Conservation (phyloP, 1,140 invertebrate genomes). For the Andrena cerasifolii region DNA sequence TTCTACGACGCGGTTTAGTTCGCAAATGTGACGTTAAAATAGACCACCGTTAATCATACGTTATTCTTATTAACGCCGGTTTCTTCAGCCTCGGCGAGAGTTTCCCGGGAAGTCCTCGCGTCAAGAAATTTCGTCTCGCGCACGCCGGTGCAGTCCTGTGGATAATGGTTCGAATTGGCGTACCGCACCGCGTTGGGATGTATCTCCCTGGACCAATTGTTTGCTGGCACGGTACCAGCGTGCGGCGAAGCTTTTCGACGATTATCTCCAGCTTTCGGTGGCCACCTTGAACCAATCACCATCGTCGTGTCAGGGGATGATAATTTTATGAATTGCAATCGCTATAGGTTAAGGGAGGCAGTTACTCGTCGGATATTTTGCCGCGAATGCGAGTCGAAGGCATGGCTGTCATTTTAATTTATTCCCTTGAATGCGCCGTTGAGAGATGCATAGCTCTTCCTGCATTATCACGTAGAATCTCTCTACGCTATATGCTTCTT, state of each 20-base stretch:
- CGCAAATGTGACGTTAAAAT: slow-evolving; percentile 5
- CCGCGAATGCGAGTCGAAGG: neutral
- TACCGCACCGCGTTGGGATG: neutral
- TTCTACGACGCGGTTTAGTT: neutral
- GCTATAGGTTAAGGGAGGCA: neutral
- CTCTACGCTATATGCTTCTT: no score
- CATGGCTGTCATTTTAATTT: slow-evolving; percentile 10
- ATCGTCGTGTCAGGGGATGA: neutral
- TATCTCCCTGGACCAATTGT: slow-evolving; percentile 1
- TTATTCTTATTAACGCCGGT: slow-evolving; percentile 23
- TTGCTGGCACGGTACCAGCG: neutral
- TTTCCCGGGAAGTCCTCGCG: slow-evolving; percentile 31
- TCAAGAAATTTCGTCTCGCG: slow-evolving; percentile 3
- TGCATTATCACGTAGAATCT: slow-evolving; percentile 48
- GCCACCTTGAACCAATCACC: neutral
- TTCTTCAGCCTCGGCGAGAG: neutral
- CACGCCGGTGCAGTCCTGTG: neutral
- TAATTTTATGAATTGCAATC: neutral
- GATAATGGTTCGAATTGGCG: neutral
- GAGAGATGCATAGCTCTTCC: neutral
- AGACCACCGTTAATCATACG: slow-evolving; percentile 15
- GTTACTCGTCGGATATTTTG: slow-evolving; percentile 24
- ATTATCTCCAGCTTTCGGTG: neutral
- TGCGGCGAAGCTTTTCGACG: neutral
- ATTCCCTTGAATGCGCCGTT: neutral